Percentiles rank a stretch among this genome's conserved stretches.
Evolutionary conservation across 2,113 vertebrate species (phyloP).

Genomic region (Sialia sialis): DNA sequence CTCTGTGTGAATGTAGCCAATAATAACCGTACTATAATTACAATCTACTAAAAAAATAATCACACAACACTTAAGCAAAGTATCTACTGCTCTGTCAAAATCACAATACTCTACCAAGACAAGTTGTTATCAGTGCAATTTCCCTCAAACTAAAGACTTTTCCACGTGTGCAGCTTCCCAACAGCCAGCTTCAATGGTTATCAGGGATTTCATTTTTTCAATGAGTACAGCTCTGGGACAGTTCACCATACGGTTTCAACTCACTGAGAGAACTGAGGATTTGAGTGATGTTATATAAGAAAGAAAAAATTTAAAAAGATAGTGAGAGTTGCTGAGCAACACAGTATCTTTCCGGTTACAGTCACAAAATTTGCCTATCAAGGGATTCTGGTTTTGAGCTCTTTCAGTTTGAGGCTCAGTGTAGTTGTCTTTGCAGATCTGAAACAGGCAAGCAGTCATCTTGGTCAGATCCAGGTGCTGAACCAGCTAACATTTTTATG

Average conservation of each 20-base stretch:
- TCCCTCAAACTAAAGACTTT: neutral
- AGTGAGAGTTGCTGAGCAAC: constrained; percentile 45
- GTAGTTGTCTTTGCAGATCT: neutral
- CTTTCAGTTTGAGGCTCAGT: neutral
- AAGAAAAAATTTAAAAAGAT: neutral
- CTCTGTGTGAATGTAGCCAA: neutral
- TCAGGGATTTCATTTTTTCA: neutral
- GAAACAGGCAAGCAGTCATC: neutral
- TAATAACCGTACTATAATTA: neutral
- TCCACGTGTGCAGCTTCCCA: neutral
- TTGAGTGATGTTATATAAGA: neutral
- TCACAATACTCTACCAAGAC: neutral
- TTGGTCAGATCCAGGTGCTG: neutral
- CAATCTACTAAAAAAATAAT: neutral
- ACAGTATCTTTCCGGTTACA: neutral
- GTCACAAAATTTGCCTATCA: constrained; percentile 11
- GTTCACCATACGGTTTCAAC: neutral
- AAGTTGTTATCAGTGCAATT: neutral
- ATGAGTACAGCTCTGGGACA: neutral
- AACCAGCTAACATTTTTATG: neutral
- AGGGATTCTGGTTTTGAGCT: neutral
- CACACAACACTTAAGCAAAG: neutral
- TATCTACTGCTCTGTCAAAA: neutral
- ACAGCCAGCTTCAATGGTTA: neutral
- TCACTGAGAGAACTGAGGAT: neutral